Base-by-base conservation (phyloP, 1,140 invertebrate genomes). In the Dendrolimus punctatus region DNA sequence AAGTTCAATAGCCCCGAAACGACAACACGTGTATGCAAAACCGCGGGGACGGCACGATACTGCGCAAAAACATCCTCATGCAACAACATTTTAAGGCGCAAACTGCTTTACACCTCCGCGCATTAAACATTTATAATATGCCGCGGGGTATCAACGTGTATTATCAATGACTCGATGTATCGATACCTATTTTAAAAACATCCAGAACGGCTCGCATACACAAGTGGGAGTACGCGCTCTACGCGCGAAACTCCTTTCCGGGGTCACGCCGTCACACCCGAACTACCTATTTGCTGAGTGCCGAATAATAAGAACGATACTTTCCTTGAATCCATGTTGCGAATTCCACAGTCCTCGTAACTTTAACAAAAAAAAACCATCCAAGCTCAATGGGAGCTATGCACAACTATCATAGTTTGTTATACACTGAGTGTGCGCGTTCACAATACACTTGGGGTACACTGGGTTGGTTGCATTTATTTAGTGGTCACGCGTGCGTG, bases 21-120 rank as follows among this genome's bases (percentile, higher is more conserved):
- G 74, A 66, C 79, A 85, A 68, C 82, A 84, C 82, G 82, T 85
- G 82, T 85, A 85, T 84, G 79, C 82, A 85, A 85, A 84, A 81
- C 66, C 71, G 62, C 65, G 61, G 61, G 65, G 64, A 66, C 68
- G 55, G 56, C 49, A 23, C 46, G 58, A 51, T 56, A 66, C 50
- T 71, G 66, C 66, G 80, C 80, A 72, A 85, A 83, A 76, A 73
- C 78, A 56, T 73, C 68, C 71, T 75, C 70, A 75, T 66, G 60
- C 62, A 45, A n/a, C 40, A 60, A 54, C 58, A 69, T 63, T 67
- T 74, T 85, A 85, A 82, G 77, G 76, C 74, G 65, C 73, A 82
- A 71, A 67, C 66, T 84, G 59, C 71, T 54, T 39, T 73, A 73
- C 53, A 45, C 54, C 41, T 53, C 52, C 43, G 48, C 47, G 47